Conservation (phyloP, 2,888 invertebrate species). For the Byasa hedistus region DNA sequence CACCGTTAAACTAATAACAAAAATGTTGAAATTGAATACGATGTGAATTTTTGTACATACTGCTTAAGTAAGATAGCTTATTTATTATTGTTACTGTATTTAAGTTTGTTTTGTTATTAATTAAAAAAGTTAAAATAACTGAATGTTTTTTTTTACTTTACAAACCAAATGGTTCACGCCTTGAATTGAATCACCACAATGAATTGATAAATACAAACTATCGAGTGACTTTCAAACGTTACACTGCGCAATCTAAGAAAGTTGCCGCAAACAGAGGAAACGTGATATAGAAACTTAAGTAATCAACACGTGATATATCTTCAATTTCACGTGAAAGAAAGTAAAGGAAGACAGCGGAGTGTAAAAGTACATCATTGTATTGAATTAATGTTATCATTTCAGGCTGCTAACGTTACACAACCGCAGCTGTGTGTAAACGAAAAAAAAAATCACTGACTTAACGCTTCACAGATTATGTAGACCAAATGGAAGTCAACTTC, state of each 20-base stretch:
- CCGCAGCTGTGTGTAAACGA: conserved; percentile 16
- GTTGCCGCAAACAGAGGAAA: conserved; percentile 43
- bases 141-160: conserved; percentile 2
- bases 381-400: conserved; percentile 31
- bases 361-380: conserved; percentile 29
- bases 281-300: conserved; percentile 50
- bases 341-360: conserved; percentile 44
- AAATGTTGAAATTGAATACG: conserved; percentile 41
- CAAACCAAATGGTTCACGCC: not conserved
- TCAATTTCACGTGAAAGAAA: conserved; percentile 65
- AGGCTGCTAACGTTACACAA: conserved; percentile 24
- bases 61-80: conserved; percentile 54
- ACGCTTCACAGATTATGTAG: conserved; percentile 47
- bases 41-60: conserved; percentile 75
- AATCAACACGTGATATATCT: conserved; percentile 50
- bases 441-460: conserved; percentile 26
- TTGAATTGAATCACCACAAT: conserved; percentile 6
- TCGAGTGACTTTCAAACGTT: conserved; percentile 27
- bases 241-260: conserved; percentile 30
- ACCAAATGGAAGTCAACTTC: conserved; percentile 57
- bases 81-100: conserved; percentile 62
- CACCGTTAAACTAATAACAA: conserved; percentile 1
- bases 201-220: conserved; percentile 15
- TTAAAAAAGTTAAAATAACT: conserved; percentile 43
- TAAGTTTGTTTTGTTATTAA: conserved; percentile 37